Conservation (phyloP, 2,113 vertebrate genomes). For the Coracopsis vasa region DNA sequence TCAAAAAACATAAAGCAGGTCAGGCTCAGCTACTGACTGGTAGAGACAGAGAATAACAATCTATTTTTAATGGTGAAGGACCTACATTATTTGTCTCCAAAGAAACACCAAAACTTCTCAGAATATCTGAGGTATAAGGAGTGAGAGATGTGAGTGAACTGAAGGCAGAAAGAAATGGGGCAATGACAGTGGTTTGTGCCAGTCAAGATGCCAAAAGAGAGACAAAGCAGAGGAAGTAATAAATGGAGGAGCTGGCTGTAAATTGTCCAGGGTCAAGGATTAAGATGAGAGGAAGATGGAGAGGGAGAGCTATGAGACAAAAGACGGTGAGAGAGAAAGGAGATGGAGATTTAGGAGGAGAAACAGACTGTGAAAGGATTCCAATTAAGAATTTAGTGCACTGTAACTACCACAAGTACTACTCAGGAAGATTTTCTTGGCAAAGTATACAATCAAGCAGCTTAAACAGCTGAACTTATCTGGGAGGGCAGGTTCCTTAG, state of each 20-base stretch:
- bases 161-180: background rate
- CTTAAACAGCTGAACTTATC: background rate
- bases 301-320: background rate
- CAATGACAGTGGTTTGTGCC: background rate
- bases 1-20: background rate
- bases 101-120: background rate
- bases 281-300: background rate
- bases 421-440: background rate
- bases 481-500: background rate
- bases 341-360: background rate
- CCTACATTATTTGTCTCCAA: background rate
- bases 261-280: background rate
- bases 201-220: background rate
- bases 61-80: background rate
- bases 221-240: background rate
- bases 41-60: background rate
- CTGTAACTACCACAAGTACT: background rate
- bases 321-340: background rate
- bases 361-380: background rate
- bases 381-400: background rate
- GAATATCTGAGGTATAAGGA: background rate
- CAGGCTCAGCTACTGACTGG: background rate
- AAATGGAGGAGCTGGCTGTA: background rate
- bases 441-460: background rate
- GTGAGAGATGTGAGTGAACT: background rate